Evolutionary conservation across 2,113 vertebrate species (phyloP).

Genomic region (Arizona elegans): DNA sequence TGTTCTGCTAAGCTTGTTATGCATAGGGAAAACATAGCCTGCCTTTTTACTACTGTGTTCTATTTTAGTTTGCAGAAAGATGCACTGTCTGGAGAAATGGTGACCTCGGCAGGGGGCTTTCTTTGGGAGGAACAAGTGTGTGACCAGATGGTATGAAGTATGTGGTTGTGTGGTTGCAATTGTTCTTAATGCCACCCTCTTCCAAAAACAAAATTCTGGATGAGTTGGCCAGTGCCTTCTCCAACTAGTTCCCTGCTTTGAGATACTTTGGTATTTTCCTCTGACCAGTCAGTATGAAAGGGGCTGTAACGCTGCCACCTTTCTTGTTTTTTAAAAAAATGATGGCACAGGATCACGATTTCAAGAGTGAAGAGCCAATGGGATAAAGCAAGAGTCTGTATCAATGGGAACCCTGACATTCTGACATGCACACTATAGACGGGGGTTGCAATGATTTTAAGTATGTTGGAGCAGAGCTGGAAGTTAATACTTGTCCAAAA

Average conservation of each 20-base stretch:
- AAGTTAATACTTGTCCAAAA: background rate
- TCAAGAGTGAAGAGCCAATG: background rate
- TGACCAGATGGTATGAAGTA: slow-evolving; percentile 10
- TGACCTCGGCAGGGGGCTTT: background rate
- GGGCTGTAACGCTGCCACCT: background rate
- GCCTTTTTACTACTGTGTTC: background rate
- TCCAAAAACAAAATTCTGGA: background rate
- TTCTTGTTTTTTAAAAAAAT: background rate
- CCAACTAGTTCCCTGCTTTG: background rate
- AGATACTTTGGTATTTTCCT: background rate
- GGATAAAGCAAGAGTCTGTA: background rate
- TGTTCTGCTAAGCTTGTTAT: background rate
- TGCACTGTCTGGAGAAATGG: background rate
- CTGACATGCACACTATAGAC: background rate
- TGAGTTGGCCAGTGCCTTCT: background rate
- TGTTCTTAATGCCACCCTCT: background rate
- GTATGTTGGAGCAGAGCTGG: background rate
- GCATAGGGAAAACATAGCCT: background rate
- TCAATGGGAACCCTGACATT: background rate
- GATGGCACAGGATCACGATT: background rate
- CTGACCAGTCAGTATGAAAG: background rate
- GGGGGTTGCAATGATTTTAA: background rate
- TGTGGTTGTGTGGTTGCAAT: background rate
- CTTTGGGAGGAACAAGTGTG: slow-evolving; percentile 14
- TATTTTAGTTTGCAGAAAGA: slow-evolving; percentile 17